phyloP scores from a whole-genome alignment of 2,888 invertebrate genomes.

The Scaptodrosophila latifasciaeformis region DNA sequence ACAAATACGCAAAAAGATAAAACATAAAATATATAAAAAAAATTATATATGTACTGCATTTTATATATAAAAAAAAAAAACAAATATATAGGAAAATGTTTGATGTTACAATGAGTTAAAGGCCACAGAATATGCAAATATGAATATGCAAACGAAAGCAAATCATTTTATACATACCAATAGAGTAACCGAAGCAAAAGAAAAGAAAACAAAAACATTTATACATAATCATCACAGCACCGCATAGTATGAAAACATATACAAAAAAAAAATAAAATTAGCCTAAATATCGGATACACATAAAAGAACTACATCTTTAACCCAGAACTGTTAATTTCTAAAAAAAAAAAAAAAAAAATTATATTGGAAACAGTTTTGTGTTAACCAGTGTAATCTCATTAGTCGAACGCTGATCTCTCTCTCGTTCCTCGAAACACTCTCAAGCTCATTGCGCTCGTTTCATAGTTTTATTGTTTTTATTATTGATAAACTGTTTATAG shows the following conservation, averaged over 20 bases:
- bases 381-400: background rate
- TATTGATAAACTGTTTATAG: slow-evolving; percentile 64
- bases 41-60: slow-evolving; percentile 33
- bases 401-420: no score
- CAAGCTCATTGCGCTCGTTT: slow-evolving; percentile 51
- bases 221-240: slow-evolving; percentile 73
- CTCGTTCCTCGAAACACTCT: slow-evolving; percentile 11
- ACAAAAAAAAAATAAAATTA: slow-evolving; percentile 16
- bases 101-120: slow-evolving; percentile 61
- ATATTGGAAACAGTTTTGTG: background rate
- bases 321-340: background rate
- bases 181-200: slow-evolving; percentile 2
- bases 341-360: no score
- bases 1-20: slow-evolving; percentile 22
- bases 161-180: slow-evolving; percentile 53
- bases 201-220: slow-evolving; percentile 49
- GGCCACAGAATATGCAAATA: slow-evolving; percentile 47
- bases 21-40: slow-evolving; percentile 33
- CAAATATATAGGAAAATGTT: slow-evolving; percentile 62
- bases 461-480: slow-evolving; percentile 66
- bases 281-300: background rate
- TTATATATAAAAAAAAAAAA: slow-evolving; percentile 32
- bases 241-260: slow-evolving; percentile 68
- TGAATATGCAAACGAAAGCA: slow-evolving; percentile 23
- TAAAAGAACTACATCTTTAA: no score